phyloP scores from a whole-genome alignment of 2,113 vertebrate species.

The Catagonus wagneri region DNA sequence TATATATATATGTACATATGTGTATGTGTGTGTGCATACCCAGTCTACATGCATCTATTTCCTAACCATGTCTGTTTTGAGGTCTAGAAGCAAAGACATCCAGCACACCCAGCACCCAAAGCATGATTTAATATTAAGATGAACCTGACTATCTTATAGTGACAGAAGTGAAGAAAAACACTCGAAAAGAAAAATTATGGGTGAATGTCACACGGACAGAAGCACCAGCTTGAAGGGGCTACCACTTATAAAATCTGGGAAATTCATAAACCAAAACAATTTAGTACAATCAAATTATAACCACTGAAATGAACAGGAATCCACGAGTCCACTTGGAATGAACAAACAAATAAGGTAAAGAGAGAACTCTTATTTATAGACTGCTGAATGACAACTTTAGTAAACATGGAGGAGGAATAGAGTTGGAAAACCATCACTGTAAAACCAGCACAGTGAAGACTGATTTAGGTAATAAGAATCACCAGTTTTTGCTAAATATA shows the following conservation, averaged over 20 bases:
- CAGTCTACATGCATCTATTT: neutral
- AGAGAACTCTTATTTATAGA: neutral
- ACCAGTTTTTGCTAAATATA: neutral
- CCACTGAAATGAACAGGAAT: neutral
- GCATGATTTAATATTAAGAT: neutral
- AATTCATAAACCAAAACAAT: neutral
- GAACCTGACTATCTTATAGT: neutral
- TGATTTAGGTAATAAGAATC: neutral
- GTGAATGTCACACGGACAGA: neutral
- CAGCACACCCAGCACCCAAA: neutral
- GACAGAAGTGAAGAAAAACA: neutral
- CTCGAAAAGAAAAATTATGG: neutral
- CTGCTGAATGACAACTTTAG: neutral
- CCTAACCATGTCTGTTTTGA: neutral
- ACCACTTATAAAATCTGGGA: neutral
- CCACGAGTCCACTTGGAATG: neutral
- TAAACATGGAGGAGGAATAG: neutral
- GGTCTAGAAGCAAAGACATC: neutral
- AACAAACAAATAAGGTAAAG: neutral
- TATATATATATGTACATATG: too few relatives aligned
- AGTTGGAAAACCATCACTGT: neutral
- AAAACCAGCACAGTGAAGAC: neutral
- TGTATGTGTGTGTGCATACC: too few relatives aligned
- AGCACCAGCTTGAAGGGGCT: neutral
- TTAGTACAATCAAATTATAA: neutral